A percentile compares a stretch with the other conserved stretches of the same genome.
Conservation (phyloP, 2,888 invertebrate species). For the Hemicrepidius hirtus region DNA sequence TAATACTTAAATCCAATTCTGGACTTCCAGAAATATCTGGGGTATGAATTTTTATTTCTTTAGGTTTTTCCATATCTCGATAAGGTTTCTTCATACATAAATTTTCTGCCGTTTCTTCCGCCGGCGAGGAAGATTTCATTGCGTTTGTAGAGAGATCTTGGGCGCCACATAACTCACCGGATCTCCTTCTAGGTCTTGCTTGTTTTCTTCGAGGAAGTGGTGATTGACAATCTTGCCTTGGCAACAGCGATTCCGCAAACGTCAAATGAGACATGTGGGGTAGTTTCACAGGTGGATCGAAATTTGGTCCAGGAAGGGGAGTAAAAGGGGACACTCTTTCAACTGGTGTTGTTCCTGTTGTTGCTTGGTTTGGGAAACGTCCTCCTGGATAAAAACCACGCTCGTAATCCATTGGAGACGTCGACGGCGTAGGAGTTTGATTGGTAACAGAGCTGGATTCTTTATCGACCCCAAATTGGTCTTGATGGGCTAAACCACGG, state of each 20-base stretch:
- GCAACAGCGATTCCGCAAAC: constrained; percentile 68
- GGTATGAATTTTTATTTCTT: constrained; percentile 31
- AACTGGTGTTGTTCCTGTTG: constrained; percentile 58
- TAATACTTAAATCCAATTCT: constrained; percentile 68
- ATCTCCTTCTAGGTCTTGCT: constrained; percentile 88
- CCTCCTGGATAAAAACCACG: constrained; percentile 62
- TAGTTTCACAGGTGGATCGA: constrained; percentile 71
- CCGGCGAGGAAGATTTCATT: constrained; percentile 56
- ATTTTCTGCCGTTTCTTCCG: constrained; percentile 75
- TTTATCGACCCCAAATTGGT: constrained; percentile 69
- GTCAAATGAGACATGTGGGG: constrained; percentile 71
- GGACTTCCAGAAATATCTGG: constrained; percentile 64
- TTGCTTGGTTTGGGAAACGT: constrained; percentile 68
- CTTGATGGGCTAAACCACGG: constrained; percentile 81
- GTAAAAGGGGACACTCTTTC: constrained; percentile 66
- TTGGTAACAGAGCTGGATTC: constrained; percentile 66
- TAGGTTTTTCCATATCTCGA: constrained; percentile 66
- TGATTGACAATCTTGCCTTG: constrained; percentile 78
- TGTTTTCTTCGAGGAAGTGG: constrained; percentile 91
- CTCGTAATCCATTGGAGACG: constrained; percentile 72
- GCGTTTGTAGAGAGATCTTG: constrained; percentile 75
- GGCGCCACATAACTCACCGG: constrained; percentile 81
- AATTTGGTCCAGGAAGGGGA: constrained; percentile 70
- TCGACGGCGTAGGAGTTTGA: constrained; percentile 71
- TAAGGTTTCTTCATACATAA: constrained; percentile 77